Evolutionary conservation across 2,113 vertebrate genomes (phyloP).

Genomic region (Megatriorchis doriae): DNA sequence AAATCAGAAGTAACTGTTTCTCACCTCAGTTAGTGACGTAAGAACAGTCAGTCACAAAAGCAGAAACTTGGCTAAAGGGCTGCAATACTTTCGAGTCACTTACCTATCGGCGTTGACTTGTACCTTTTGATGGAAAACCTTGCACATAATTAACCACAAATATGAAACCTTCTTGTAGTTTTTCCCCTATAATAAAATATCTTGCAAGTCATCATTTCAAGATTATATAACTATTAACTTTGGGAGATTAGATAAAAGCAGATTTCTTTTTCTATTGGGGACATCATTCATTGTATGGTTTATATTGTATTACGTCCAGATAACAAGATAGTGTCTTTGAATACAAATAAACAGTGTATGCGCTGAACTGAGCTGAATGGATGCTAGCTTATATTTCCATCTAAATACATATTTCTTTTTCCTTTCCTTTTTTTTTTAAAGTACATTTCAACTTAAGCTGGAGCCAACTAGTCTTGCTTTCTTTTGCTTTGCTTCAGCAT

Average conservation of each 20-base stretch:
- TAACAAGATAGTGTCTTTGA: background rate
- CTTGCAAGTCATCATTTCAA: background rate
- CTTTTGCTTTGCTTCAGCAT: slow-evolving; percentile 56
- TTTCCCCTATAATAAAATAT: background rate
- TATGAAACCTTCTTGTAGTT: background rate
- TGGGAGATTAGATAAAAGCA: background rate
- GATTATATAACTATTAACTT: background rate
- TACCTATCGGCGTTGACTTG: background rate
- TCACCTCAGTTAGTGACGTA: background rate
- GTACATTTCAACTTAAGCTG: slow-evolving; percentile 26
- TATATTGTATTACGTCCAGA: background rate
- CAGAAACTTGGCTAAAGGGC: background rate
- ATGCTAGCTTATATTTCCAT: background rate
- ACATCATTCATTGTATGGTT: background rate
- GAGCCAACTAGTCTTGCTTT: slow-evolving; percentile 42
- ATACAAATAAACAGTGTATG: background rate
- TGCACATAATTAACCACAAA: background rate
- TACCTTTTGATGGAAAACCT: background rate
- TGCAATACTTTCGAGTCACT: background rate
- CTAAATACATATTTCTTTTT: background rate
- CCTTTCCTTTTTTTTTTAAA: background rate
- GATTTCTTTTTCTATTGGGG: background rate
- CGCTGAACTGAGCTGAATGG: background rate
- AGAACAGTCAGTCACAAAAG: background rate
- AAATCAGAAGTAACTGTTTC: background rate